Conservation (phyloP, 1,140 invertebrate genomes). For the Philotrypesis tridentata region DNA sequence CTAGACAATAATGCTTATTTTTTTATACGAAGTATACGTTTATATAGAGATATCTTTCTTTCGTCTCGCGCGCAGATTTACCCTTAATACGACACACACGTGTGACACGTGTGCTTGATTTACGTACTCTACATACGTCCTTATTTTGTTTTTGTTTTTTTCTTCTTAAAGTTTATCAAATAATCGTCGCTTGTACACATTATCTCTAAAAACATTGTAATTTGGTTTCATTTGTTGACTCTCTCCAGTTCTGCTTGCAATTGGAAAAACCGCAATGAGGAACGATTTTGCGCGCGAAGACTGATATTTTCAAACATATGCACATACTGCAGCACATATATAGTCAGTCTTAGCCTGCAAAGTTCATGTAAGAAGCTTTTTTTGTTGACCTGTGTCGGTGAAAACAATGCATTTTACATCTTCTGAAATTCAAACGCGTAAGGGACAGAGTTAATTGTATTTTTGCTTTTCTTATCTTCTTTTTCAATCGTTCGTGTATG, state of each 20-base stretch:
- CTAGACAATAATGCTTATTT: constrained; percentile 13
- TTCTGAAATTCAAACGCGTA: neutral
- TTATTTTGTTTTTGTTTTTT: constrained; percentile 11
- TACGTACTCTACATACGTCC: constrained; percentile 21
- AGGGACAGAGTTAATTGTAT: neutral
- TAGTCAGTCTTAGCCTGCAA: constrained; percentile 8
- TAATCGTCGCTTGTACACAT: neutral
- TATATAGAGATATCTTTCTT: constrained; percentile 28
- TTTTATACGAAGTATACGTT: constrained; percentile 24
- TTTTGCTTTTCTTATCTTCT: neutral
- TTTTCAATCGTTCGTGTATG: neutral
- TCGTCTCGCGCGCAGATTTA: constrained; percentile 26
- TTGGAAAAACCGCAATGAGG: neutral
- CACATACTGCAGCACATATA: neutral
- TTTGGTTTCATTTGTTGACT: neutral
- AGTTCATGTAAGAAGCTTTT: neutral
- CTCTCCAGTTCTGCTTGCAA: neutral
- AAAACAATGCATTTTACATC: neutral
- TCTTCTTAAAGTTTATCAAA: neutral
- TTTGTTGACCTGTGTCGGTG: neutral
- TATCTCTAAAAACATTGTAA: neutral
- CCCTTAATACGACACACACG: constrained; percentile 19
- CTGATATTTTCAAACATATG: neutral
- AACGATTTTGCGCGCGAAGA: neutral
- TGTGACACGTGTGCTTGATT: neutral